phyloP scores from a whole-genome alignment of 2,888 invertebrate species.

The Trissolcus brochymenae region DNA sequence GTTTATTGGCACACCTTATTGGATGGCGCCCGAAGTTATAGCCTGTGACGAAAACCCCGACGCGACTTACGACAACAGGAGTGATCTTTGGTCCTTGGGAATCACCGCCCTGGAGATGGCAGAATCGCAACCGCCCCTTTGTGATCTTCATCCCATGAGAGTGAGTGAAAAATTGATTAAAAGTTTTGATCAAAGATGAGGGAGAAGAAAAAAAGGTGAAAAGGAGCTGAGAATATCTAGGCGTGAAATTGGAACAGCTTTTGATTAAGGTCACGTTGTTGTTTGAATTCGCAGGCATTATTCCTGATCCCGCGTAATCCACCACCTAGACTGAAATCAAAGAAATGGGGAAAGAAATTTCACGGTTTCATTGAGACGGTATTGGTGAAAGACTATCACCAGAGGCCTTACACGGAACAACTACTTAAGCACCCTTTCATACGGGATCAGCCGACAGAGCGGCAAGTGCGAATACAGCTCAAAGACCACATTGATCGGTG shows the following conservation, averaged over 20 bases:
- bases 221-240: background rate
- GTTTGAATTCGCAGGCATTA: slow-evolving; percentile 80
- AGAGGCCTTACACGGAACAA: slow-evolving; percentile 98
- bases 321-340: slow-evolving; percentile 97
- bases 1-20: slow-evolving; percentile 98
- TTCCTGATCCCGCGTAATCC: slow-evolving; percentile 99
- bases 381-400: slow-evolving; percentile 98
- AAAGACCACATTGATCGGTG: slow-evolving; percentile 99
- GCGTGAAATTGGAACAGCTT: slow-evolving; percentile 7
- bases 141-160: slow-evolving; percentile 99
- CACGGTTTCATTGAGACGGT: slow-evolving; percentile 99
- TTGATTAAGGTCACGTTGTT: slow-evolving; percentile 4
- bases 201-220: background rate
- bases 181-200: too few species aligned
- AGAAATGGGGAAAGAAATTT: slow-evolving; percentile 99
- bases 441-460: slow-evolving; percentile 98
- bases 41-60: slow-evolving; percentile 99
- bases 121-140: slow-evolving; percentile 98
- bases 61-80: slow-evolving; percentile 99
- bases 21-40: slow-evolving; percentile 99
- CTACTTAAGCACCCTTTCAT: slow-evolving; percentile 98
- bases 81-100: slow-evolving; percentile 93
- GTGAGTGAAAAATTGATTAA: slow-evolving; percentile 59
- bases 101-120: slow-evolving; percentile 99
- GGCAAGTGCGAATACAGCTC: slow-evolving; percentile 97